Evolutionary conservation across 2,888 invertebrate species (phyloP), one percentile per base, ranked within the genome.

Genomic region (Orgyia antiqua): DNA sequence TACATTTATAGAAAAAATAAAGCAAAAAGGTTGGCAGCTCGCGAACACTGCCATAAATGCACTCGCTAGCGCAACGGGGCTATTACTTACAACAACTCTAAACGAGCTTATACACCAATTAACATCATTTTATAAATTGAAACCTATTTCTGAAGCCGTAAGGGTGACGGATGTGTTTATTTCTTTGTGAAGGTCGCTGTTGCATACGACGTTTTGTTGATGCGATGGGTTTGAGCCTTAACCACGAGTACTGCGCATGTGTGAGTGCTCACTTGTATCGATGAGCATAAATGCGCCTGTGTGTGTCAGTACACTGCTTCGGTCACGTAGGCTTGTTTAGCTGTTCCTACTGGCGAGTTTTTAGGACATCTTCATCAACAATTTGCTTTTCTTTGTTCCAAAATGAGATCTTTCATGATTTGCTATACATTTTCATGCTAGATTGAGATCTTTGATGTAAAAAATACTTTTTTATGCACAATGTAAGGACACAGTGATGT

Each of bases 1-100:
- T n/a, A n/a, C n/a, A n/a, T n/a, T 76, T 72, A 62, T 64, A 60
- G 46, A 44, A 42, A 50, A 45, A 51, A 52, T 36, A 39, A 51
- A 40, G 29, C 62, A 72, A 78, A 80, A 83, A 80, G 73, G 82
- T 84, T 83, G 74, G 59, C 73, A 70, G 74, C 67, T 59, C 53
- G 56, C 61, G 74, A 59, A 55, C 59, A 61, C 69, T 71, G 68
- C 82, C 82, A 78, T 83, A 84, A 83, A 83, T 83, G 84, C 84
- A 84, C 80, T 78, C 75, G 68, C 78, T 71, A 79, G 79, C 79
- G 78, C 82, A 79, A 76, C 78, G 76, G 75, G 70, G 79, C 76
- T 76, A 72, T 72, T 67, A 68, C 67, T 43, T 31, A 18, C 9
- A 24, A 17, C 39, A 43, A 31, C 30, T 33, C 11, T 30, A 28